Conservation (phyloP, 2,888 invertebrate species). For the Bellardia pandia region DNA sequence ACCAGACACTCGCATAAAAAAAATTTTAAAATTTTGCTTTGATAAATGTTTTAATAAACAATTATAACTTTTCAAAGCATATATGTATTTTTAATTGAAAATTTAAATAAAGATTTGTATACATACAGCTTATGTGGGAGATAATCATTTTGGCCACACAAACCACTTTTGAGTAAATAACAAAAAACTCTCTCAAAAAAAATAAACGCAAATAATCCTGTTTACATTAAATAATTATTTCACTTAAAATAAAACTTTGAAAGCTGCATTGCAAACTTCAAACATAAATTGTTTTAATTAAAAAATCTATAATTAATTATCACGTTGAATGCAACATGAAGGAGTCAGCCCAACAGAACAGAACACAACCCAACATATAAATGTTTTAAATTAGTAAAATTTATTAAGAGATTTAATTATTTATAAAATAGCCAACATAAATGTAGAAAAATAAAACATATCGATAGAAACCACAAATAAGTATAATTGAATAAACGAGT, state of each 20-base stretch:
- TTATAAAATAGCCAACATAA: not conserved
- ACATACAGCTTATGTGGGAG: not conserved
- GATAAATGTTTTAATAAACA: constrained; percentile 28
- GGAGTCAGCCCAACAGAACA: not conserved
- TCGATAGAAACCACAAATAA: constrained; percentile 27
- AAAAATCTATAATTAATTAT: constrained; percentile 15
- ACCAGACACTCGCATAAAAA: not conserved
- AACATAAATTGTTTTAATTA: constrained; percentile 15
- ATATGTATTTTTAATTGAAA: constrained; percentile 42
- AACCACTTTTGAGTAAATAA: constrained; percentile 34
- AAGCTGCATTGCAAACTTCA: not conserved
- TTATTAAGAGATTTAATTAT: constrained; percentile 22
- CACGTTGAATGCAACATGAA: not conserved
- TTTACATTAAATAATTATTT: constrained; percentile 43
- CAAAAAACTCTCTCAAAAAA: not conserved
- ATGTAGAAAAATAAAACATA: not conserved
- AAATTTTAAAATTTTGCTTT: not conserved
- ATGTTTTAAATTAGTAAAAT: constrained; percentile 6
- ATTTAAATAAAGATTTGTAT: constrained; percentile 9
- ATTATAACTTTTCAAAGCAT: constrained; percentile 23
- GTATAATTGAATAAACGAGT: not conserved
- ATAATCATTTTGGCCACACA: constrained; percentile 53
- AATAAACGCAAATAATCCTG: not conserved
- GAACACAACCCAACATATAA: no score
- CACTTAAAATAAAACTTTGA: constrained; percentile 11